Conservation (phyloP, 2,113 vertebrate genomes). For the Lonchura striata region DNA sequence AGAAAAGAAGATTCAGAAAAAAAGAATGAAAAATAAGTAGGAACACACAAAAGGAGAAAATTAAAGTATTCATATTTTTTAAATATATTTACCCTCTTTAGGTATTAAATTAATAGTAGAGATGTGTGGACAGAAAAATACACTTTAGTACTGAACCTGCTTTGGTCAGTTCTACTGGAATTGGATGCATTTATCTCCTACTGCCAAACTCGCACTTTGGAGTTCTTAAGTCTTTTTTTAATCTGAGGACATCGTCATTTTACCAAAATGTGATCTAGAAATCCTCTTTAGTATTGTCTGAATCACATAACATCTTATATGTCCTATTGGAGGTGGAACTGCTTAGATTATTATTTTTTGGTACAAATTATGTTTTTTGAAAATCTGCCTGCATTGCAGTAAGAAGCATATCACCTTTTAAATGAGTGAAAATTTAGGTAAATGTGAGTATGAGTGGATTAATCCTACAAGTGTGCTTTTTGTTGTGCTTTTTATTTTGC, state of each 20-base stretch:
- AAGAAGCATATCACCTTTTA: neutral
- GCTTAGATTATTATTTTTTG: neutral
- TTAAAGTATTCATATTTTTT: neutral
- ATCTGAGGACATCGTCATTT: neutral
- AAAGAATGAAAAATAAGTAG: neutral
- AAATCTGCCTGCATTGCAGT: neutral
- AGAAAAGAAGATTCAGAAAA: neutral
- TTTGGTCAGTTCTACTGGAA: neutral
- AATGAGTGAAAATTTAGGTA: neutral
- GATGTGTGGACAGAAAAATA: neutral
- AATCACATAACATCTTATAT: neutral
- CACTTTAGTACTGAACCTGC: neutral
- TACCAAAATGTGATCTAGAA: neutral
- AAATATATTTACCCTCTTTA: neutral
- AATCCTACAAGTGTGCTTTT: neutral
- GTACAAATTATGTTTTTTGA: neutral
- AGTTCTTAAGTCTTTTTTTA: neutral
- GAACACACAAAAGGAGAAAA: neutral
- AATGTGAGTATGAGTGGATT: neutral
- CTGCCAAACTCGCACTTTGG: neutral
- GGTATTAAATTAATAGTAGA: neutral
- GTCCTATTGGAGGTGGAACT: neutral
- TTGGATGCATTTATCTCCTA: neutral
- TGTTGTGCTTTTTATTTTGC: conserved; percentile 30
- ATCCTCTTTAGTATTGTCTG: neutral